Conservation (phyloP, 2,113 vertebrate genomes). For the Nicator chloris region DNA sequence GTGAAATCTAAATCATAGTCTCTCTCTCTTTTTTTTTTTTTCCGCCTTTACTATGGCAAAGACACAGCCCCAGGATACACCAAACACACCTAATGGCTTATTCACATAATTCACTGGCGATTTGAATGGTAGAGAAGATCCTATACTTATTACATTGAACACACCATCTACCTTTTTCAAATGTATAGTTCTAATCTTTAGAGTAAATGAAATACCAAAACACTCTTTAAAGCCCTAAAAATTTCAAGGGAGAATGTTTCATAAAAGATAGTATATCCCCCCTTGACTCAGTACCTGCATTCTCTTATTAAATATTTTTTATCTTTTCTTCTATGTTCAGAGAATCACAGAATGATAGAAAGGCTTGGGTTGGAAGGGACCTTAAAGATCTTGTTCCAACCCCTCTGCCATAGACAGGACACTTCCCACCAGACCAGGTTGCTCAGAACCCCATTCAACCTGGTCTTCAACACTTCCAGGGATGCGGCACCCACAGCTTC, state of each 20-base stretch:
- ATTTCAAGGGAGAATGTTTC: not conserved
- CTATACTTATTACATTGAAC: not conserved
- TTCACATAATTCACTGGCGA: not conserved
- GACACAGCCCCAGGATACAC: not conserved
- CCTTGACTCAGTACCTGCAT: not conserved
- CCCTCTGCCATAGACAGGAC: not conserved
- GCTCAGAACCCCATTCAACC: not conserved
- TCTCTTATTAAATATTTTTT: not conserved
- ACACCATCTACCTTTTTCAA: not conserved
- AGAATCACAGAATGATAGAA: not conserved
- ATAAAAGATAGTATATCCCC: not conserved
- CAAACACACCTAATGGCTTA: not conserved
- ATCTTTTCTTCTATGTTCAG: not conserved
- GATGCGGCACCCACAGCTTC: not conserved
- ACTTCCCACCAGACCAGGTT: not conserved
- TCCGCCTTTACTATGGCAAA: not conserved
- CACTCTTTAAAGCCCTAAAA: not conserved
- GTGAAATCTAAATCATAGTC: not conserved
- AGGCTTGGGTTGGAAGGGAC: not conserved
- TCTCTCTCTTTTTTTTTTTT: not conserved
- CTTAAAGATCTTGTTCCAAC: not conserved
- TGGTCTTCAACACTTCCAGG: not conserved
- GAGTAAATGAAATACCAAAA: not conserved
- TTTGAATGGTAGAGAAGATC: not conserved
- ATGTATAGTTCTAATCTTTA: not conserved